Conservation (phyloP, 2,113 vertebrate genomes). For the Brachypodius melanocephalos region DNA sequence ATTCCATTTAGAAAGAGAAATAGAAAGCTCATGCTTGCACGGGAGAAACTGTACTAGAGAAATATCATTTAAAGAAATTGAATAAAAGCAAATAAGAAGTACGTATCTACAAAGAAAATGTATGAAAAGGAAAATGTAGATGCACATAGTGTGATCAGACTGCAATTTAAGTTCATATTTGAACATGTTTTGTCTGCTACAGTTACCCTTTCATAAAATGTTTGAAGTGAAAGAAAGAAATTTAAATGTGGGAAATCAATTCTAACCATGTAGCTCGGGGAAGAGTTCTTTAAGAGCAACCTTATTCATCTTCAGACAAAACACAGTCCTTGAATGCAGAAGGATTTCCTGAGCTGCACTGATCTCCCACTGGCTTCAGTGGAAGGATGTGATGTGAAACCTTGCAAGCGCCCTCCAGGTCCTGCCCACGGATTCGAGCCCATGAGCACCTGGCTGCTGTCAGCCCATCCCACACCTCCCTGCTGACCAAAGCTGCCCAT, state of each 20-base stretch:
- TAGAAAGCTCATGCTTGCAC: background rate
- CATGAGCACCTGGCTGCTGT: accelerated
- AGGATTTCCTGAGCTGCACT: background rate
- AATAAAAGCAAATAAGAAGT: background rate
- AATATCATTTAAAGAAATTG: background rate
- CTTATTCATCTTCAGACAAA: background rate
- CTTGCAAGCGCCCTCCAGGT: background rate
- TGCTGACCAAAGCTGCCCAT: background rate
- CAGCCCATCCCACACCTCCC: accelerated
- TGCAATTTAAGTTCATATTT: background rate
- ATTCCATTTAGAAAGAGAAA: background rate
- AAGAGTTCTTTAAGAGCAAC: background rate
- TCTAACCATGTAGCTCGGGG: accelerated
- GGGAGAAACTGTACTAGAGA: background rate
- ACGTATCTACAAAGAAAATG: background rate
- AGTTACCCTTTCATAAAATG: background rate
- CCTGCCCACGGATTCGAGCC: accelerated
- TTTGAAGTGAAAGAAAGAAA: background rate
- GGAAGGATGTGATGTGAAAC: background rate
- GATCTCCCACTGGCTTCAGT: background rate
- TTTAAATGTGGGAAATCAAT: background rate
- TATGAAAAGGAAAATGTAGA: background rate
- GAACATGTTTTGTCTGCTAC: background rate
- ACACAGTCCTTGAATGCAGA: background rate
- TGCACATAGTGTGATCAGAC: background rate